Base-by-base conservation (phyloP, 1,140 invertebrate genomes). In the Lucilia cuprina region DNA sequence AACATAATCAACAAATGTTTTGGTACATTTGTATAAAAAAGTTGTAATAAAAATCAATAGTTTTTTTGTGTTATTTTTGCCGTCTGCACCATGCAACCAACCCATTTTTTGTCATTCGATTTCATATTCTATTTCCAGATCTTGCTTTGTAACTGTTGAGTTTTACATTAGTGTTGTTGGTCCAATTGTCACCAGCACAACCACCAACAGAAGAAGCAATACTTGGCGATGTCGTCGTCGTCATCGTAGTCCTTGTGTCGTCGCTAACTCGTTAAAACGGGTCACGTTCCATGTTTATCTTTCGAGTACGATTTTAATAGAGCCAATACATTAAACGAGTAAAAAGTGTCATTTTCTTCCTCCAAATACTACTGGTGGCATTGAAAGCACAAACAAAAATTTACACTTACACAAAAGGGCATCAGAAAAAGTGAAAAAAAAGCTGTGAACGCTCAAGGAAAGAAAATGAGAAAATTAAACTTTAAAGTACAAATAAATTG, bases 291-390 rank as follows among this genome's bases (percentile, higher is more conserved):
- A 47, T 80, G 77, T 80, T 80, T 80, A 80, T 80, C 77, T 80
- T 80, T 80, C 77, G 77, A 80, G 77, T 80, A 80, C 77, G 77
- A 80, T 49, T 80, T 80, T 80, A 80, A 80, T 80, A 80, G 77
- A 80, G 77, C 77, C 77, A 80, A 80, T 80, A 80, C 77, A 80
- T 80, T 49, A 80, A 80, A 80, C 77, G 77, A 49, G 41, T 49
- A 49, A 49, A 80, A 80, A 80, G 41, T 80, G 77, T 80, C 41
- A 80, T 49, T 80, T 49, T 13, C 5, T 80, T 49, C 30, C 13
- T 78, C 17, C 34, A 14, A 21, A 47, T n/a, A n/a, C n/a, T 47
- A 21, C 8, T 70, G 65, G n/a, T 21, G n/a, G 65, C 9, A 8
- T 0, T 17, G 14, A 19, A 21, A n/a, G 55, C 55, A 17, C 12